A percentile compares a stretch with the other conserved stretches of the same genome.
Evolutionary conservation across 2,888 invertebrate species (phyloP).

Genomic region (Anoplius nigerrimus): DNA sequence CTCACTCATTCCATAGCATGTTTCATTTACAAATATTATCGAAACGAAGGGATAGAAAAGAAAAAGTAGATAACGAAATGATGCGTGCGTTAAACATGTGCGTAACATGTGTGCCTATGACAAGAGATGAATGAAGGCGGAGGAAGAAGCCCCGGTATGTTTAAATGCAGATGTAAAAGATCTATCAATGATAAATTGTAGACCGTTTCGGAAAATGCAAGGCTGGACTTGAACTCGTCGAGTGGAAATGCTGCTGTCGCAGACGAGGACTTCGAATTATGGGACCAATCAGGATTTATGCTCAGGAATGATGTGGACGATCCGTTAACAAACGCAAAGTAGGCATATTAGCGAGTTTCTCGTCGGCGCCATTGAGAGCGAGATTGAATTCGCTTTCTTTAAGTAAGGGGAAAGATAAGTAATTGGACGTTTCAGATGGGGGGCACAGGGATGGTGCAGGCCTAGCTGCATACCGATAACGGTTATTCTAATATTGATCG

Average conservation of each 20-base stretch:
- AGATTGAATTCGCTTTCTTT: neutral
- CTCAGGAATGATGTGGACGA: slow-evolving; percentile 82
- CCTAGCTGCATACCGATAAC: slow-evolving; percentile 91
- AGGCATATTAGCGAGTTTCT: too few species aligned
- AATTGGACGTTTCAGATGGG: slow-evolving; percentile 75
- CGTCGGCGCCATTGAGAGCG: slow-evolving; percentile 4
- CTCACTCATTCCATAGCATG: too few species aligned
- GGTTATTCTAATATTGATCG: slow-evolving; percentile 86
- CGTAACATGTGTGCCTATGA: too few species aligned
- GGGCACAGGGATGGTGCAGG: slow-evolving; percentile 83
- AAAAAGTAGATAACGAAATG: too few species aligned
- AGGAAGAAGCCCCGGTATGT: too few species aligned
- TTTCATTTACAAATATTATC: too few species aligned
- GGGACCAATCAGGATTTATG: slow-evolving; percentile 85
- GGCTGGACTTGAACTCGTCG: slow-evolving; percentile 78
- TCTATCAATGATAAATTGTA: too few species aligned
- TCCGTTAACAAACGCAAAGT: slow-evolving; percentile 73
- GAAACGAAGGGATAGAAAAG: too few species aligned
- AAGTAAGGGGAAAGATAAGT: neutral
- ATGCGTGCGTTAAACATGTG: too few species aligned
- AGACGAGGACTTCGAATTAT: slow-evolving; percentile 85
- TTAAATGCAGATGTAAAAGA: too few species aligned
- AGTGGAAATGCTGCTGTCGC: slow-evolving; percentile 67
- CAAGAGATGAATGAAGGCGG: too few species aligned
- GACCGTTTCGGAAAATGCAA: slow-evolving; percentile 83